phyloP scores from a whole-genome alignment of 2,888 invertebrate genomes.

The Macropis europaea region DNA sequence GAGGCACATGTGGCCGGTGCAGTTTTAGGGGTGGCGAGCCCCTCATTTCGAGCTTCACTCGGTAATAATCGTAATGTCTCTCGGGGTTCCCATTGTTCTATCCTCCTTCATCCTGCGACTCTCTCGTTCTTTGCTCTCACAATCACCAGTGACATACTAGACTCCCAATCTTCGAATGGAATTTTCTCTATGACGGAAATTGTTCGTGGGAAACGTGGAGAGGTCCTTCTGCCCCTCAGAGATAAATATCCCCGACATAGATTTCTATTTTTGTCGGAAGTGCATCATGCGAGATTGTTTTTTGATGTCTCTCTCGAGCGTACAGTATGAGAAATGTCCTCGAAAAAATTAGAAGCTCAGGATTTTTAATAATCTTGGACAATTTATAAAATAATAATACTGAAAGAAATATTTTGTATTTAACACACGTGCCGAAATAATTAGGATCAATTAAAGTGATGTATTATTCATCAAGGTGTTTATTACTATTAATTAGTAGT shows the following conservation, averaged over 20 bases:
- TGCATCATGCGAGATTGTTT: background rate
- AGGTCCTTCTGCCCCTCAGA: background rate
- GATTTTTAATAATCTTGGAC: too few relatives aligned
- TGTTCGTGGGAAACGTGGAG: conserved; percentile 48
- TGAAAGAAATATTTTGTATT: too few relatives aligned
- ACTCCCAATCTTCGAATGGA: conserved; percentile 62
- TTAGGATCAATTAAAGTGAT: too few relatives aligned
- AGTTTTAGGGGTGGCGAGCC: conserved; percentile 64
- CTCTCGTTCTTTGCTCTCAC: conserved; percentile 53
- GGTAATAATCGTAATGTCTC: conserved; percentile 80
- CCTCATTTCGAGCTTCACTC: conserved; percentile 66
- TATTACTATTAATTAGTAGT: too few relatives aligned
- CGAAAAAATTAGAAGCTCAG: too few relatives aligned
- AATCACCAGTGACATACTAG: conserved; percentile 44
- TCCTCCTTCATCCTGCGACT: conserved; percentile 24
- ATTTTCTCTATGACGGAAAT: conserved; percentile 53
- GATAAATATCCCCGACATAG: background rate
- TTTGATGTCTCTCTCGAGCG: too few relatives aligned
- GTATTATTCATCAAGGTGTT: too few relatives aligned
- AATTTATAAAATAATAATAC: too few relatives aligned
- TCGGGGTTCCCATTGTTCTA: conserved; percentile 61
- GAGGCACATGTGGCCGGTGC: conserved; percentile 69
- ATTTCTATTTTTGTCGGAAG: background rate
- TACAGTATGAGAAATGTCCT: too few relatives aligned
- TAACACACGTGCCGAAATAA: too few relatives aligned